A percentile compares a stretch with the other conserved stretches of the same genome.
Evolutionary conservation across 2,888 invertebrate species (phyloP).

Genomic region (Apamea crenata): DNA sequence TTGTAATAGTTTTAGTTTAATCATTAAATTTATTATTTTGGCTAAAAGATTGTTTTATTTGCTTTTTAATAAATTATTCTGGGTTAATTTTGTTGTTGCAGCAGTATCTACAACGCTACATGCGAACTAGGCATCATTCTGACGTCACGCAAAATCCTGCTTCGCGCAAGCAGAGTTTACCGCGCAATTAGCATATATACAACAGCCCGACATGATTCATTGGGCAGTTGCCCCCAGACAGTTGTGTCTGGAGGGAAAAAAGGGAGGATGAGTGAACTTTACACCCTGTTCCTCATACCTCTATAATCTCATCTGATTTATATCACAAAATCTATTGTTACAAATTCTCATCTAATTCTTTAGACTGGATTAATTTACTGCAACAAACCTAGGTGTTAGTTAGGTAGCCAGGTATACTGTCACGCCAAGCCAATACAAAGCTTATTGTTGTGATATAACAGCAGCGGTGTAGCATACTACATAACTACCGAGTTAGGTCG

Average conservation of each 20-base stretch:
- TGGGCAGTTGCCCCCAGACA: too few relatives aligned
- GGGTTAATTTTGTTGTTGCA: too few relatives aligned
- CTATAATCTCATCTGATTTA: neutral
- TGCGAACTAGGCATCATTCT: too few relatives aligned
- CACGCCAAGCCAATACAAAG: neutral
- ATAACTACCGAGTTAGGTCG: neutral
- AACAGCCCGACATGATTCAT: too few relatives aligned
- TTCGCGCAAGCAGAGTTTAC: too few relatives aligned
- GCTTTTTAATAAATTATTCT: neutral
- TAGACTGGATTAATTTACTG: neutral
- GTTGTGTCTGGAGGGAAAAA: too few relatives aligned
- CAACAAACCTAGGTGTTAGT: neutral
- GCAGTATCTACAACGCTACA: too few relatives aligned
- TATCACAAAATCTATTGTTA: neutral
- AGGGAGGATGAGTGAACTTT: too few relatives aligned
- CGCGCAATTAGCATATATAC: too few relatives aligned
- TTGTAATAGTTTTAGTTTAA: neutral
- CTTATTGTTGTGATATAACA: slow-evolving; percentile 8
- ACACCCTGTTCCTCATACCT: too few relatives aligned
- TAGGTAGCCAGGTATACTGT: neutral
- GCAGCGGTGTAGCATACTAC: slow-evolving; percentile 6
- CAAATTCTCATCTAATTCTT: neutral
- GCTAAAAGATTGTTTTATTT: neutral
- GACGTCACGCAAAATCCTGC: too few relatives aligned
- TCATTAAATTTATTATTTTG: neutral